A percentile compares a stretch with the other conserved stretches of the same genome.
Conservation (phyloP, 2,797 vertebrate genomes). For the Spinibarbus caldwelli region DNA sequence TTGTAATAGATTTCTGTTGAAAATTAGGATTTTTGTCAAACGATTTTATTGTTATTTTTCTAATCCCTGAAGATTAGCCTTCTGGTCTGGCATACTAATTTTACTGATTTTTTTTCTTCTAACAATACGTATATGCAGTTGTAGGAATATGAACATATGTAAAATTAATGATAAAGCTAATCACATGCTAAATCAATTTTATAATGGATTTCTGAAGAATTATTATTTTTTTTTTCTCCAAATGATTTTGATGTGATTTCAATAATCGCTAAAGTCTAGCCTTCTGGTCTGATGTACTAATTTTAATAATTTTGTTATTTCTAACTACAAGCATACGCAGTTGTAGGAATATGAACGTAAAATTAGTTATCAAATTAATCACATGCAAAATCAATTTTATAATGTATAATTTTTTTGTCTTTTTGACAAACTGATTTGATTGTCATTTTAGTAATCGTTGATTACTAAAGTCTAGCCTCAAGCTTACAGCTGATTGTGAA, state of each 20-base stretch:
- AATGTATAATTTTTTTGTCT: neutral
- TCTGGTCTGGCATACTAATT: neutral
- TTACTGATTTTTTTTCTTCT: neutral
- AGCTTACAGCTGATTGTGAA: neutral
- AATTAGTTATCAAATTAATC: neutral
- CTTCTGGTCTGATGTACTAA: neutral
- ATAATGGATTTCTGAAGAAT: neutral
- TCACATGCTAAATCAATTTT: neutral
- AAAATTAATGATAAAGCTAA: neutral
- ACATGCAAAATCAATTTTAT: neutral
- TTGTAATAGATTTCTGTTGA: neutral
- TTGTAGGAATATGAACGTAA: neutral
- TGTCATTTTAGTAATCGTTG: neutral
- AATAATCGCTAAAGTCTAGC: neutral
- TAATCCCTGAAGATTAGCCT: neutral
- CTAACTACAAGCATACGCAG: neutral
- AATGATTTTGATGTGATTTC: neutral
- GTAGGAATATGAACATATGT: neutral
- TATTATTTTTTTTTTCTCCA: neutral
- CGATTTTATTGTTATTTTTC: neutral
- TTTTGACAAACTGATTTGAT: neutral
- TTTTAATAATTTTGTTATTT: neutral
- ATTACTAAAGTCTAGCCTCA: neutral
- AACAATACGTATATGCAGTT: neutral
- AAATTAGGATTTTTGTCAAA: neutral